Base-by-base conservation (phyloP, 1,140 invertebrate genomes). In the Lycorma delicatula region DNA sequence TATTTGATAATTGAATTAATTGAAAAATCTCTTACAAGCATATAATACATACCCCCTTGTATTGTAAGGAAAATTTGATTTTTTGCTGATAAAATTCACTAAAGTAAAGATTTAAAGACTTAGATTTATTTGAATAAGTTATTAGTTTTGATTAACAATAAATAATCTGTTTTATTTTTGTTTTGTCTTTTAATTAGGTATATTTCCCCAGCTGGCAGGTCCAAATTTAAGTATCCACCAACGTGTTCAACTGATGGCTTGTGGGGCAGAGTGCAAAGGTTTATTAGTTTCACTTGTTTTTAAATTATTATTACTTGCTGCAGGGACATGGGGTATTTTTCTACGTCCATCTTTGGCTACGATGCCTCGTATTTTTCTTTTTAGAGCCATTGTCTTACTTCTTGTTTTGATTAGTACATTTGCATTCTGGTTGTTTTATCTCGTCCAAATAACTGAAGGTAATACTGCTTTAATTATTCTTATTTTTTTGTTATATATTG, bases 341-440 rank as follows among this genome's bases (percentile, higher is more conserved):
- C 73, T 88, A 58, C 74, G 89, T 31, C 81, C 82, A 27, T 81
- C 81, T 44, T 79, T 84, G 64, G 87, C 91, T 23, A 91, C 89
- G n/a, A 83, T 98, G 78, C 96, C 96, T 5, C 77, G 95, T 60
- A 87, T 98, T 65, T 95, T 93, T 74, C 78, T 97, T 34, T 93
- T 95, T 68, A 80, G 93, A 66, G 86, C 91, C 0, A 80, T 92
- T 61, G 85, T 97, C 20, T 75, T 97, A 47, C 79, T 93, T 12
- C 80, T 98, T 29, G 83, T 96, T n/a, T 83, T 93, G 48, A 80
- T 98, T 11, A 90, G 94, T 70, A 91, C 87, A 55, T 94, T 97
- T 76, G 86, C 93, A 13, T 97, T 93, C 75, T 99, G 96, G 95
- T 76, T 98, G 0, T 98, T 98, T 72, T 99, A 97, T 70, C 85